Base-by-base conservation (phyloP, 2,888 invertebrate species). In the Digitonthophagus gazella region DNA sequence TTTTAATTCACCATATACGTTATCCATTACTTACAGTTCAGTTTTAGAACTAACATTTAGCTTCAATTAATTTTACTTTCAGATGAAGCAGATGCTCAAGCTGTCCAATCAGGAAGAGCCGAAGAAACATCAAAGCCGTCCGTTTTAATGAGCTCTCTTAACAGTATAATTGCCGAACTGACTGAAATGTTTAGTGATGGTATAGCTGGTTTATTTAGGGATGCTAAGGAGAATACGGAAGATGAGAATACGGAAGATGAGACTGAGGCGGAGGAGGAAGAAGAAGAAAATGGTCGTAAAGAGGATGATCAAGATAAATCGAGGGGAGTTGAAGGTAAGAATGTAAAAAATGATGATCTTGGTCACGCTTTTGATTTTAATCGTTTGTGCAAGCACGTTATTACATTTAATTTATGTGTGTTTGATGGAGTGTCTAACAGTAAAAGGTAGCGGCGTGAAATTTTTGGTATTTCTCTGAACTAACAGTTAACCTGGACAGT, bases 51-150 rank as follows among this genome's bases (percentile, higher is more conserved):
- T 57, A 57, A 57, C 57, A n/a, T n/a, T n/a, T n/a, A n/a, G n/a
- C n/a, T n/a, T n/a, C n/a, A n/a, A n/a, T n/a, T n/a, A n/a, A 44
- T 44, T 44, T 44, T 3, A 2, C 2, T 79, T 79, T 15, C 74
- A 82, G 82, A 76, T 73, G 77, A 81, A 76, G 81, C 81, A 3
- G 80, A 81, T 71, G 71, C 71, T 2, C 74, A 75, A 71, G 76
- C 74, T 2, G 55, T 74, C 72, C 71, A 71, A 71, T 75, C 74
- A 8, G 78, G 76, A n/a, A 73, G 77, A 56, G 72, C 76, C 0
- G 76, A 75, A 54, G 72, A 74, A 65, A 58, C 54, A 18, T 58
- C 71, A 20, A 75, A 72, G 8, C 81, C 81, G 1, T 80, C 81
- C 2, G 74, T 77, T 15, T 66, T 82, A 19, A 78, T 80, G 15